Conservation (phyloP, 2,888 invertebrate species). For the Philopedon plagiatum region DNA sequence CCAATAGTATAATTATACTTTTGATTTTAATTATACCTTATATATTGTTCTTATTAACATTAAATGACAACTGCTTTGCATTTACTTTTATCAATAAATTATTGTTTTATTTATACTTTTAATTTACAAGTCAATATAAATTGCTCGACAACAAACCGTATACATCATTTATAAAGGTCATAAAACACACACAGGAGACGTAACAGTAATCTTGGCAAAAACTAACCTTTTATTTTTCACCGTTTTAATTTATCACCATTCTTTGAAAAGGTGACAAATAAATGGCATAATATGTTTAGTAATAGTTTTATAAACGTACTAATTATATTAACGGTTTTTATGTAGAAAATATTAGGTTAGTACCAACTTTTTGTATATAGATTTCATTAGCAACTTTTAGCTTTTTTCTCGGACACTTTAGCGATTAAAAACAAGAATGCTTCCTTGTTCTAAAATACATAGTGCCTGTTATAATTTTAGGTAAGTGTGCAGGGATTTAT, state of each 20-base stretch:
- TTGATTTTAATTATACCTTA: background rate
- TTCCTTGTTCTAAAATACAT: too few relatives aligned
- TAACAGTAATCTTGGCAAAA: background rate
- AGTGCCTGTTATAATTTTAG: too few relatives aligned
- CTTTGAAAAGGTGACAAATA: background rate
- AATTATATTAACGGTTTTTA: too few relatives aligned
- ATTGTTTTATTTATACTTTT: background rate
- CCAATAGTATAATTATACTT: too few relatives aligned
- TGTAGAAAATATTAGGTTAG: too few relatives aligned
- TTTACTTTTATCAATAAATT: background rate
- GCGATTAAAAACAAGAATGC: too few relatives aligned
- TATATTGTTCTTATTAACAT: background rate
- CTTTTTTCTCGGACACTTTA: too few relatives aligned
- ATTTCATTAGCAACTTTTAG: too few relatives aligned
- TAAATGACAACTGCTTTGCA: background rate
- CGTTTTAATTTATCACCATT: background rate
- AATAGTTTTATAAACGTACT: too few relatives aligned
- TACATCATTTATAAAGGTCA: constrained; percentile 8
- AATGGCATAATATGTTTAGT: too few relatives aligned
- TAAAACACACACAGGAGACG: background rate
- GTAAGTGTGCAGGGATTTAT: too few relatives aligned
- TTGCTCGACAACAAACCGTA: background rate
- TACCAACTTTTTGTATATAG: too few relatives aligned
- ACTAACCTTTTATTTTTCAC: background rate
- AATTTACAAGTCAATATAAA: background rate